Evolutionary conservation across 2,113 vertebrate genomes (phyloP), one percentile per base, ranked within the genome.

Genomic region (Upupa epops): DNA sequence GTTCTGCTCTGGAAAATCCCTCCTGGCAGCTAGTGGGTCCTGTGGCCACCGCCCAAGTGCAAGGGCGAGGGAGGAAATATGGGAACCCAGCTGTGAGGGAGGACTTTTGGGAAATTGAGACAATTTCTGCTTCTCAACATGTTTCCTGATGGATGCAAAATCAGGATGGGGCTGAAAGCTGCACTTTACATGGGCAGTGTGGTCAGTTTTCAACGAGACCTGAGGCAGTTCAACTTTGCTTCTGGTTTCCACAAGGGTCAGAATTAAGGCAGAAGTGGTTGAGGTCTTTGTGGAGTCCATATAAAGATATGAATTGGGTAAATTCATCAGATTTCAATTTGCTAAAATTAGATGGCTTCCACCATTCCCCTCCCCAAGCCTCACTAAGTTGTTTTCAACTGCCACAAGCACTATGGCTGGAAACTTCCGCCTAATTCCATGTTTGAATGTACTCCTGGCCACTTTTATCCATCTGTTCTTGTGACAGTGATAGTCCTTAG

Each of bases 21-120:
- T 19, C 18, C 16, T 65, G 29, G 31, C 70, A 64, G 36, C 22
- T 5, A 10, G 26, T 0, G 0, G 31, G 15, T 7, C 18, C 32
- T 52, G n/a, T 36, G 31, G 29, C 51, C 3, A 0, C 64, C 65
- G 52, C 78, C 56, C 31, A 14, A 25, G 37, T 8, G 21, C 20
- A 36, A 24, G 1, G 1, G 34, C 4, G 52, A 37, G 28, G 52
- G 6, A 26, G 49, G 22, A 56, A 37, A 34, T 24, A 52, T 3
- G 3, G 58, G 25, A 82, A 54, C 32, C 21, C 0, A 0, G 11
- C 6, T 0, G 0, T 26, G 25, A 56, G 36, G 32, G 25, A 56
- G 36, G 32, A 58, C 45, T 46, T 69, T 34, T 55, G 45, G 59
- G 51, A 65, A 82, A 65, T 0, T 0, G 25, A 20, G 32, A 54